These are phyloP conservation scores for Aselliscus stoliczkanus DNA, from an alignment of 2,797 vertebrate genomes.

Conservation along the genomic window DNA sequence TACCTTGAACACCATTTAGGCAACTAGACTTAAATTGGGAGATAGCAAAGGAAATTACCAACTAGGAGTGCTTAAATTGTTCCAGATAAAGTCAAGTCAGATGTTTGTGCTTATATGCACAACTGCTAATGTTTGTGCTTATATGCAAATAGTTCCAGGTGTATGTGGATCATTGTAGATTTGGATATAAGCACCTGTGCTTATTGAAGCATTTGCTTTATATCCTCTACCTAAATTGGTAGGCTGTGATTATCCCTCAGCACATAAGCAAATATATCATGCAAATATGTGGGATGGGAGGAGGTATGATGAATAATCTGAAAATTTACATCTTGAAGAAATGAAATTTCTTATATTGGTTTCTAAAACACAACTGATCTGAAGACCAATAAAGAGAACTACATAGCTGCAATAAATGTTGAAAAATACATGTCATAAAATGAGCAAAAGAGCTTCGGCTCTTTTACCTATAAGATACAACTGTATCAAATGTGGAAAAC, in stretches of 20 bases:
- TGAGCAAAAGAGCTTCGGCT: neutral
- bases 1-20: neutral
- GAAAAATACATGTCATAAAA: conserved; percentile 23
- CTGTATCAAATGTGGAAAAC: neutral
- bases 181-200: conserved; percentile 30
- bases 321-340: conserved; percentile 16
- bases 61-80: neutral
- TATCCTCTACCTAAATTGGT: neutral
- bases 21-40: conserved; percentile 5
- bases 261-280: conserved; percentile 45
- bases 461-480: neutral
- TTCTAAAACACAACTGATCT: conserved; percentile 23
- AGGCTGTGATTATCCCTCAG: neutral
- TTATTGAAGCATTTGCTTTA: conserved; percentile 31
- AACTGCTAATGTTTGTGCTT: neutral
- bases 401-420: neutral
- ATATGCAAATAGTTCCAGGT: conserved; percentile 48
- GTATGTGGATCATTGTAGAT: neutral
- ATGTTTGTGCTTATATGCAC: neutral
- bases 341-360: neutral
- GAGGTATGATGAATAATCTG: neutral
- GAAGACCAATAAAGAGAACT: neutral
- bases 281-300: neutral
- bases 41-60: neutral
- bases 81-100: neutral